phyloP scores from a whole-genome alignment of 2,797 vertebrate species.

The Acipenser oxyrinchus region DNA sequence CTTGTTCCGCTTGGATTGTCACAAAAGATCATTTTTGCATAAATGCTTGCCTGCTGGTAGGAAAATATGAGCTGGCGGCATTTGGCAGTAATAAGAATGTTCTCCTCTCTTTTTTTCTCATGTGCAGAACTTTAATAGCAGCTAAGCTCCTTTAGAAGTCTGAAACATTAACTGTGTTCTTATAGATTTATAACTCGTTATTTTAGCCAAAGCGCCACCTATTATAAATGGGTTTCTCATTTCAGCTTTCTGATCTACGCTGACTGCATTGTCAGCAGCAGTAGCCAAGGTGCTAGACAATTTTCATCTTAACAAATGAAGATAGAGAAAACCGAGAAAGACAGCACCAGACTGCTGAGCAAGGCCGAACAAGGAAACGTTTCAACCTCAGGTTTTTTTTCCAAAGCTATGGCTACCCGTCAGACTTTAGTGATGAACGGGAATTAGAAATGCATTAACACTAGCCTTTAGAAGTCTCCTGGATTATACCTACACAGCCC shows the following conservation, averaged over 20 bases:
- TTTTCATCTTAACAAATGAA: constrained; percentile 3
- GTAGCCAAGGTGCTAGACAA: background rate
- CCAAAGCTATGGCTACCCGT: background rate
- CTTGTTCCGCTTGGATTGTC: too few species aligned
- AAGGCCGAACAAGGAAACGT: background rate
- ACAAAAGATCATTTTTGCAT: too few species aligned
- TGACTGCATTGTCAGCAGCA: background rate
- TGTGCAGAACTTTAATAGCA: too few species aligned
- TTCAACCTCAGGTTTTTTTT: background rate
- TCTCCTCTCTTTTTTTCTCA: too few species aligned
- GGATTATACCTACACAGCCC: background rate
- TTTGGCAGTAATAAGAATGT: too few species aligned
- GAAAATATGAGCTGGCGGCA: too few species aligned
- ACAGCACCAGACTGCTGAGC: background rate
- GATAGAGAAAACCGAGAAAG: background rate
- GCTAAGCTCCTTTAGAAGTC: too few species aligned
- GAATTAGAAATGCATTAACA: constrained; percentile 1
- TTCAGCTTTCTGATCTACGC: background rate
- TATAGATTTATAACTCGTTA: background rate
- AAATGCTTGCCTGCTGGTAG: too few species aligned
- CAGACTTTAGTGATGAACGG: background rate
- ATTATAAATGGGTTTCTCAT: background rate
- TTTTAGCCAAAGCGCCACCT: background rate
- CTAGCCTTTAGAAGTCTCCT: background rate
- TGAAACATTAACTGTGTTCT: too few species aligned